Conservation (phyloP, 2,797 vertebrate species). For the Cynopterus sphinx region DNA sequence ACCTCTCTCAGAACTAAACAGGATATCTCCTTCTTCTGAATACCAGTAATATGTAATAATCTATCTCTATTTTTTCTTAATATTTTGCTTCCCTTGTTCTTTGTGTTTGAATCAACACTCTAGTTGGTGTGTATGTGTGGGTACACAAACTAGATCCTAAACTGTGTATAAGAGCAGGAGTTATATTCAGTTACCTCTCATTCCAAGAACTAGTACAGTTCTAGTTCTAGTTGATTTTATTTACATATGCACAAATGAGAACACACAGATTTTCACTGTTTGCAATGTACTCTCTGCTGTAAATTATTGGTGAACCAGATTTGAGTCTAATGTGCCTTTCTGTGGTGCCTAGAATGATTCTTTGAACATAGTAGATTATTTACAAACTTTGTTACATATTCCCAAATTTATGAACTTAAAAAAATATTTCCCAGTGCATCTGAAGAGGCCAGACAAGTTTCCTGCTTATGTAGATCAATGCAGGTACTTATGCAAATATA, state of each 20-base stretch:
- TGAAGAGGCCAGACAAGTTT: not conserved
- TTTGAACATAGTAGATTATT: constrained; percentile 10
- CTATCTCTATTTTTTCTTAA: not conserved
- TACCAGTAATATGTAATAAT: not conserved
- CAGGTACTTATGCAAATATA: constrained; percentile 18
- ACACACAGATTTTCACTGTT: not conserved
- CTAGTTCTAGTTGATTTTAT: not conserved
- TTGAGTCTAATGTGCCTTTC: not conserved
- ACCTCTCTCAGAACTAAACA: not conserved
- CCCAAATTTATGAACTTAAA: not conserved
- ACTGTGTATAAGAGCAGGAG: rapidly evolving
- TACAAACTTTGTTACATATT: not conserved
- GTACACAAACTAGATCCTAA: not conserved
- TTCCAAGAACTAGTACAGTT: not conserved
- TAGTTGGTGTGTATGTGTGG: not conserved
- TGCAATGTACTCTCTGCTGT: not conserved
- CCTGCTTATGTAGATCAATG: not conserved
- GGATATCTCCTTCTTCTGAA: not conserved
- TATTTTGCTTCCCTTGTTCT: not conserved
- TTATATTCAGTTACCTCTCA: not conserved
- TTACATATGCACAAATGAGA: not conserved
- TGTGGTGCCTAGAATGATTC: not conserved
- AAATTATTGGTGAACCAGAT: not conserved
- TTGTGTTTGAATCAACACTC: not conserved
- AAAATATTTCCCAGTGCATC: not conserved